These are phyloP conservation scores for Stenichneumon culpator DNA, from an alignment of 2,888 invertebrate genomes.

Conservation along the genomic window DNA sequence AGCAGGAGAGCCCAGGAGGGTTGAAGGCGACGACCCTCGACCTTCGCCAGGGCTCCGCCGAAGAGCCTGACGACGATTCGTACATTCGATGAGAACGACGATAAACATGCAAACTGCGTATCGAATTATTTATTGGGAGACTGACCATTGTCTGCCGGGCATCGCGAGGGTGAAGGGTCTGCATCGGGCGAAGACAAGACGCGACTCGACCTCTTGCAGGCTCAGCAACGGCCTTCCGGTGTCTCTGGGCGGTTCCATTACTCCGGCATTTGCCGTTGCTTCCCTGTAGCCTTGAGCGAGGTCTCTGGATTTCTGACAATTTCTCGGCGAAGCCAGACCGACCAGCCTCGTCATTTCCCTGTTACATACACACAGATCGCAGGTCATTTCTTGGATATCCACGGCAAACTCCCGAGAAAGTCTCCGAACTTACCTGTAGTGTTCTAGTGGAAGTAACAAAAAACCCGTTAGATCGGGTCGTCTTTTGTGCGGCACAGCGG, in stretches of 20 bases:
- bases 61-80: slow-evolving; percentile 87
- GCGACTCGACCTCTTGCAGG: slow-evolving; percentile 93
- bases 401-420: background rate
- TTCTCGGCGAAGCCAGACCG: slow-evolving; percentile 81
- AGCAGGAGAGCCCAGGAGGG: slow-evolving; percentile 95
- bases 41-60: slow-evolving; percentile 93
- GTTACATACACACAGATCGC: slow-evolving; percentile 17
- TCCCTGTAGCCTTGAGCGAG: slow-evolving; percentile 89
- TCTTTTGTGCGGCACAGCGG: slow-evolving; percentile 91
- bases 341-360: slow-evolving; percentile 84
- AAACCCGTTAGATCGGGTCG: slow-evolving; percentile 94
- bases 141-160: slow-evolving; percentile 92
- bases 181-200: slow-evolving; percentile 96
- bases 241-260: slow-evolving; percentile 95
- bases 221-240: slow-evolving; percentile 92
- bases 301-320: slow-evolving; percentile 81
- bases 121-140: slow-evolving; percentile 5
- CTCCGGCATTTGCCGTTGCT: slow-evolving; percentile 93
- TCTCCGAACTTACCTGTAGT: slow-evolving; percentile 86
- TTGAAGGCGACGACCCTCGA: slow-evolving; percentile 92
- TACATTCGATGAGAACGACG: background rate
- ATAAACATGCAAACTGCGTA: background rate
- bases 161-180: slow-evolving; percentile 95
- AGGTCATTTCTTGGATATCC: background rate
- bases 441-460: slow-evolving; percentile 94